Conservation (phyloP, 2,113 vertebrate species). For the Clarias batrachus region DNA sequence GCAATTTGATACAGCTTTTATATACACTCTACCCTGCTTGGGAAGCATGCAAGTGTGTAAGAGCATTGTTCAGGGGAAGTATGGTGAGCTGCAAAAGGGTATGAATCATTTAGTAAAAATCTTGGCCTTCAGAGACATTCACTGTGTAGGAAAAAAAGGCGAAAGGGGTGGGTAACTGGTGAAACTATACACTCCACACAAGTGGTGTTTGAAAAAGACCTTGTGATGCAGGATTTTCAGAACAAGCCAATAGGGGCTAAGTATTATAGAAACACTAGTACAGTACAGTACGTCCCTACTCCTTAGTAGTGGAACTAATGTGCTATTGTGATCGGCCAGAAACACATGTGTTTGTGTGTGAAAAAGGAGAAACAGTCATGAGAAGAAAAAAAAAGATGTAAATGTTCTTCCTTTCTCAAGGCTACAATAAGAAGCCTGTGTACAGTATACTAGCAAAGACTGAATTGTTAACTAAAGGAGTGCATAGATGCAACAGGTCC, state of each 20-base stretch:
- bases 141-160: conserved; percentile 8
- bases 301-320: conserved; percentile 60
- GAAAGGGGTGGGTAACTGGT: conserved; percentile 23
- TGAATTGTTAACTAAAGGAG: conserved; percentile 60
- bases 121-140: conserved; percentile 50
- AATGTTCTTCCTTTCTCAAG: conserved; percentile 19
- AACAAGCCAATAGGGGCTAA: conserved; percentile 61
- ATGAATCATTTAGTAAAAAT: conserved; percentile 42
- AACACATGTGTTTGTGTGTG: conserved; percentile 37
- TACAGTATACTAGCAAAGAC: conserved; percentile 39
- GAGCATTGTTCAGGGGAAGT: conserved; percentile 52
- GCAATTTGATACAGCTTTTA: conserved; percentile 75
- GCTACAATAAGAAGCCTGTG: conserved; percentile 29
- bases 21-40: conserved; percentile 65
- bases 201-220: conserved; percentile 61
- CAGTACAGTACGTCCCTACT: conserved; percentile 34
- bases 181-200: conserved; percentile 63
- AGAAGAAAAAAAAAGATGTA: background rate
- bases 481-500: conserved; percentile 52
- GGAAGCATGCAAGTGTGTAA: conserved; percentile 50
- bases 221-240: conserved; percentile 65
- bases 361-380: conserved; percentile 36
- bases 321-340: conserved; percentile 58
- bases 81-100: conserved; percentile 55
- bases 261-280: conserved; percentile 59